Conservation (phyloP, 2,888 invertebrate genomes). For the Drosophila mimica region DNA sequence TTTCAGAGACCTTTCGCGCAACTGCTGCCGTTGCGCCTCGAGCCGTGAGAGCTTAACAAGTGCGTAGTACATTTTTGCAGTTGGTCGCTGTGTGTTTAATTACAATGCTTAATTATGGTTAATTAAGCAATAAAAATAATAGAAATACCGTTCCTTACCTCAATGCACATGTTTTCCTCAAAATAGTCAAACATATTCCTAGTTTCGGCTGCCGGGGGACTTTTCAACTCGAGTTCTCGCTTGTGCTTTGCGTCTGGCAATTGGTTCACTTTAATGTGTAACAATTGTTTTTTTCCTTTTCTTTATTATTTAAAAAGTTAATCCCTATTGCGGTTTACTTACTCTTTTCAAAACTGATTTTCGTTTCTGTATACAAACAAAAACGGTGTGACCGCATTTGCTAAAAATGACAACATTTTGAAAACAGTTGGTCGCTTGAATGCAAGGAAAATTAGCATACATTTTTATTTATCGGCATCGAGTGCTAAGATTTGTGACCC, state of each 20-base stretch:
- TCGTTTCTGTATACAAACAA: slow-evolving; percentile 6
- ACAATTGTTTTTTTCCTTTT: background rate
- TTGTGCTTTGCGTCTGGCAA: background rate
- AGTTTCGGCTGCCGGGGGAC: background rate
- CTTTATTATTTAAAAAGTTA: background rate
- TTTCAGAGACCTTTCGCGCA: background rate
- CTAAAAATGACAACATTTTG: background rate
- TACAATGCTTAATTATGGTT: background rate
- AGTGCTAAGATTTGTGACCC: no score
- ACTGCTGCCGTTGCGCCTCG: slow-evolving; percentile 1
- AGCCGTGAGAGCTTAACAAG: slow-evolving; percentile 1
- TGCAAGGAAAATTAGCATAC: background rate
- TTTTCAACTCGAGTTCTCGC: background rate
- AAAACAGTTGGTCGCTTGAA: background rate
- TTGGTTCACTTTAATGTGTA: background rate
- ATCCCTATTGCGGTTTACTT: background rate
- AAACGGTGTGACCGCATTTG: background rate
- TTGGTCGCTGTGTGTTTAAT: background rate
- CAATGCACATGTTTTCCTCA: background rate
- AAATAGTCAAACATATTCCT: slow-evolving; percentile 2
- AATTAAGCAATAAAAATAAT: background rate
- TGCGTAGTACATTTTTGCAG: slow-evolving; percentile 7
- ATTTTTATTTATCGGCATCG: background rate
- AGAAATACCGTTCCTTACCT: background rate
- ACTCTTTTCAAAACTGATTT: slow-evolving; percentile 1